Evolutionary conservation across 2,888 invertebrate species (phyloP).

Genomic region (Smittia aterrima): DNA sequence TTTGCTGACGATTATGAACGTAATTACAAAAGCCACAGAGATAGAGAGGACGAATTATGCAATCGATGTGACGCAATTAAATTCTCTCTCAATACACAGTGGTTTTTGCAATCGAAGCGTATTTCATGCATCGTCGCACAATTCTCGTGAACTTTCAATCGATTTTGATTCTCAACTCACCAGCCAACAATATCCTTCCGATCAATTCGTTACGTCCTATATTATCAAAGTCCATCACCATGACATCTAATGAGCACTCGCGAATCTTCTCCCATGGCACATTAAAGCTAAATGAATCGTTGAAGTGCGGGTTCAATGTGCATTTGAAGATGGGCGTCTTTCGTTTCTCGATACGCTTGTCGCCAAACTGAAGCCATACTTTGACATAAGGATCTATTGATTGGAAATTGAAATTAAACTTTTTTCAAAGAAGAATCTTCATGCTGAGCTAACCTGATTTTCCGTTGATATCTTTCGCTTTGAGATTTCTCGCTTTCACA

Average conservation of each 20-base stretch:
- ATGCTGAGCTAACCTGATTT: constrained; percentile 74
- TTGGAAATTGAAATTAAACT: constrained; percentile 23
- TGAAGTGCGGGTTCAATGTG: constrained; percentile 92
- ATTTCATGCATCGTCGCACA: neutral
- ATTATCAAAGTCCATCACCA: constrained; percentile 97
- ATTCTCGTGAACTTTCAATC: neutral
- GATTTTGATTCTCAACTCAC: constrained; percentile 62
- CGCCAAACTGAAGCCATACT: constrained; percentile 94
- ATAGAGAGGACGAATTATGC: neutral
- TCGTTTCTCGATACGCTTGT: constrained; percentile 91
- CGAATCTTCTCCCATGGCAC: constrained; percentile 96
- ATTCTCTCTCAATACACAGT: neutral
- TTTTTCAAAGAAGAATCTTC: neutral
- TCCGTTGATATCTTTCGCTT: constrained; percentile 95
- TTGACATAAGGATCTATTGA: constrained; percentile 95
- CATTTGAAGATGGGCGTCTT: constrained; percentile 94
- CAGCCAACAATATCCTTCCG: constrained; percentile 88
- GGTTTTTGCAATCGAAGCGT: neutral
- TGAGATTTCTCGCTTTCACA: constrained; percentile 89
- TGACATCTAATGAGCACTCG: constrained; percentile 89
- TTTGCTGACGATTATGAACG: constrained; percentile 2
- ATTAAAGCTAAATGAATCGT: constrained; percentile 93
- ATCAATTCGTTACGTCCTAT: constrained; percentile 91
- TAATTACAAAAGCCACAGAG: constrained; percentile 29
- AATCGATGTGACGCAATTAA: constrained; percentile 17